Base-by-base conservation (phyloP, 1,140 invertebrate species). In the Diorhabda carinulata region DNA sequence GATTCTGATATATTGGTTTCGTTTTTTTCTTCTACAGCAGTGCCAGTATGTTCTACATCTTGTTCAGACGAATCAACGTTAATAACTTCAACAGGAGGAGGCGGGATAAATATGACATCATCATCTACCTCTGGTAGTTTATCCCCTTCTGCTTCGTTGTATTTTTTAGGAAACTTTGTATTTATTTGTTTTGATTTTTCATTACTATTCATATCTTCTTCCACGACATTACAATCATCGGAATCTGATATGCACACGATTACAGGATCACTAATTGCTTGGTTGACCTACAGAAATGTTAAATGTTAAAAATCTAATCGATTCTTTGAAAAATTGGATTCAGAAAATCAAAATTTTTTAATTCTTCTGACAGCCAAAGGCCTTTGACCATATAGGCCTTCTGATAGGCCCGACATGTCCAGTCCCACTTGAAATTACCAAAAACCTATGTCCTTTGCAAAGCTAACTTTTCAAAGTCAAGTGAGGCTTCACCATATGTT, bases 31-130 rank as follows among this genome's bases (percentile, higher is more conserved):
- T 25, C 25, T n/a, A 25, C 60, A 25, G n/a, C 61, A 6, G 41
- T 4, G 43, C 43, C 44, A 52, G 41, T 66, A 8, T 43, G 43
- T 7, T 43, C 8, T 4, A 47, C 25, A 57, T 47, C 41, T n/a
- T 61, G n/a, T 44, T 68, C 63, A 52, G 6, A 6, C 6, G 3
- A 52, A 52, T 72, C 71, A 62, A 76, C 40, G 44, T 70, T 72
- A 43, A 76, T 74, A 6, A 76, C 58, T 8, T 70, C 71, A 40
- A 74, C 67, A 57, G 75, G 75, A 6, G 68, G 66, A 40, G 75
- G 75, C 45, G 70, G 72, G 42, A 76, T 61, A 68, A 73, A 76
- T 60, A 76, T 70, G 41, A 76, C 68, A 58, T 74, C 75, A 64
- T 76, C 75, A 66, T 76, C 72, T 61, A 8, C 64, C 69, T 68